Conservation (phyloP, 2,888 invertebrate genomes). For the Drosophila dives region DNA sequence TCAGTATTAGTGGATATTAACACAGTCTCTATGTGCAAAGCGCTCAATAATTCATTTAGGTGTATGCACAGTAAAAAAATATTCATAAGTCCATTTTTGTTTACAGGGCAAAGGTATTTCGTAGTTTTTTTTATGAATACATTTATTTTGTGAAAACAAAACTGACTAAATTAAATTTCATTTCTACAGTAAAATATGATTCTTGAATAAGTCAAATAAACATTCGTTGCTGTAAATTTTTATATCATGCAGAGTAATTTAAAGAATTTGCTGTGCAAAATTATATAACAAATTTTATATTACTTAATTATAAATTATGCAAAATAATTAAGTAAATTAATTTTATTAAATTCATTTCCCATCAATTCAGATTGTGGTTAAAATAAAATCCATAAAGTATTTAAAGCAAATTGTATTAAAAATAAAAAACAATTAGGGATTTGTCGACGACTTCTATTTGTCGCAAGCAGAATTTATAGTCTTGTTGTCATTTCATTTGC, state of each 20-base stretch:
- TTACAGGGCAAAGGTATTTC: not conserved
- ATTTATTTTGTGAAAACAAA: not conserved
- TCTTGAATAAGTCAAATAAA: not conserved
- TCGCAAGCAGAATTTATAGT: conserved; percentile 5
- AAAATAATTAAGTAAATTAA: not conserved
- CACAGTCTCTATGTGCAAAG: conserved; percentile 37
- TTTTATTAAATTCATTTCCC: not conserved
- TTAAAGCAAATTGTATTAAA: not conserved
- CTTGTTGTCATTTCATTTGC: not conserved
- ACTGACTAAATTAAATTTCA: not conserved
- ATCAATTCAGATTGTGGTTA: not conserved
- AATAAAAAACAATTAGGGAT: too few relatives aligned
- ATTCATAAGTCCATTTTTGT: not conserved
- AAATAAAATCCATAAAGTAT: not conserved
- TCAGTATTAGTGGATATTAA: conserved; percentile 71
- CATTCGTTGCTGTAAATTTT: not conserved
- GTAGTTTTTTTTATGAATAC: not conserved
- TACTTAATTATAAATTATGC: not conserved
- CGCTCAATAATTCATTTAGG: conserved; percentile 62
- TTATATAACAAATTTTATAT: not conserved
- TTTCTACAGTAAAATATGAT: not conserved
- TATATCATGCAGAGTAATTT: not conserved
- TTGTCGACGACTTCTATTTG: not conserved
- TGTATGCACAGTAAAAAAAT: conserved; percentile 43
- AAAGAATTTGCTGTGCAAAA: not conserved